Conservation (phyloP, 2,888 invertebrate genomes). For the Trissoscelio sp. region DNA sequence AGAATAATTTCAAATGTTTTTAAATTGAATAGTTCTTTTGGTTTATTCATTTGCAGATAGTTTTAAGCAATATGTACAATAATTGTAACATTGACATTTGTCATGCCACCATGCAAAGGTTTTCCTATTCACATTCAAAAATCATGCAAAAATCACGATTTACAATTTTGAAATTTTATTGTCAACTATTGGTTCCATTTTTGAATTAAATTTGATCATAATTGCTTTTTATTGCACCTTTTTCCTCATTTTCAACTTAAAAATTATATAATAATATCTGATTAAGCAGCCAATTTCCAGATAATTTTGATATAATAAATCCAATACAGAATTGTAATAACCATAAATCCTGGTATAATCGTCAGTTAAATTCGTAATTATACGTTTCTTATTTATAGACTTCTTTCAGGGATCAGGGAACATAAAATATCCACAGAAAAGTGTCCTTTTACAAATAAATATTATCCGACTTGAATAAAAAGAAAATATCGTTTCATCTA, state of each 20-base stretch:
- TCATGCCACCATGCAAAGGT: slow-evolving; percentile 49
- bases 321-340: neutral
- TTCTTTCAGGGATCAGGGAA: too few species aligned
- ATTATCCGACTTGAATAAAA: neutral
- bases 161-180: slow-evolving; percentile 56
- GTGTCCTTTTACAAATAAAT: neutral
- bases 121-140: slow-evolving; percentile 39
- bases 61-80: slow-evolving; percentile 30
- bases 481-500: neutral
- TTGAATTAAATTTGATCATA: neutral
- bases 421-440: neutral
- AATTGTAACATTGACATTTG: slow-evolving; percentile 18
- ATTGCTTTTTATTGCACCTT: slow-evolving; percentile 7
- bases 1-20: too few species aligned
- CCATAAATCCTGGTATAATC: neutral
- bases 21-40: neutral
- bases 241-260: neutral
- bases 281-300: too few species aligned
- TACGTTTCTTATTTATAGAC: too few species aligned
- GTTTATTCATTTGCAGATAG: neutral
- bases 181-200: slow-evolving; percentile 44
- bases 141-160: slow-evolving; percentile 38
- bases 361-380: too few species aligned
- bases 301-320: neutral
- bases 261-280: too few species aligned